A percentile compares a stretch with the other conserved stretches of the same genome.
Evolutionary conservation across 2,888 invertebrate species (phyloP).

Genomic region (Sphinx pinastri): DNA sequence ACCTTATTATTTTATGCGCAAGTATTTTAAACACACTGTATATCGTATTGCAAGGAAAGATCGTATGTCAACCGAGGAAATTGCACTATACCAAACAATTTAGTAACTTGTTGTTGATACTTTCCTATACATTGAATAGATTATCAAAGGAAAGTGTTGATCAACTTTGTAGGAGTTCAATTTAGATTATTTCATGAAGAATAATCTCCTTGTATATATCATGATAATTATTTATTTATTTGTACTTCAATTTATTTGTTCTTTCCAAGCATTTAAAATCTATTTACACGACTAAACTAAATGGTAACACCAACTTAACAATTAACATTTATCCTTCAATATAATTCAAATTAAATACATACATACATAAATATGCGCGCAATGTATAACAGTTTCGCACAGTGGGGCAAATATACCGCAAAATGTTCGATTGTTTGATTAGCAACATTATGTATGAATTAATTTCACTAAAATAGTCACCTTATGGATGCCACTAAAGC

Average conservation of each 20-base stretch:
- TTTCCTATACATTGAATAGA: neutral
- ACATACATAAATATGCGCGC: conserved; percentile 2
- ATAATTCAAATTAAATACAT: neutral
- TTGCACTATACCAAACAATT: conserved; percentile 2
- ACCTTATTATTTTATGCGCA: too few species aligned
- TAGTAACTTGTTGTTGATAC: neutral
- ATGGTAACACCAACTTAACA: too few species aligned
- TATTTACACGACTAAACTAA: too few species aligned
- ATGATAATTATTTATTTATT: too few species aligned
- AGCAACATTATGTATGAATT: neutral
- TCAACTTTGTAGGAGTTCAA: too few species aligned
- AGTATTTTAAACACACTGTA: neutral
- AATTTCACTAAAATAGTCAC: neutral
- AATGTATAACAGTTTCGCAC: neutral
- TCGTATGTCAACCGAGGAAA: neutral
- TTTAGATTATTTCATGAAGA: too few species aligned
- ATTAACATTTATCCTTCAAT: too few species aligned
- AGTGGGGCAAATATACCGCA: neutral
- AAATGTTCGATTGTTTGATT: neutral
- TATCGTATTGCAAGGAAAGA: neutral
- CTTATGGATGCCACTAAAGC: neutral
- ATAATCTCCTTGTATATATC: too few species aligned
- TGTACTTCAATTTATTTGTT: too few species aligned
- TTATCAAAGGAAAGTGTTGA: too few species aligned
- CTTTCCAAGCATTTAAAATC: too few species aligned